Evolutionary conservation across 2,797 vertebrate genomes (phyloP), one percentile per base, ranked within the genome.

Genomic region (Gymnoscopelus braueri): DNA sequence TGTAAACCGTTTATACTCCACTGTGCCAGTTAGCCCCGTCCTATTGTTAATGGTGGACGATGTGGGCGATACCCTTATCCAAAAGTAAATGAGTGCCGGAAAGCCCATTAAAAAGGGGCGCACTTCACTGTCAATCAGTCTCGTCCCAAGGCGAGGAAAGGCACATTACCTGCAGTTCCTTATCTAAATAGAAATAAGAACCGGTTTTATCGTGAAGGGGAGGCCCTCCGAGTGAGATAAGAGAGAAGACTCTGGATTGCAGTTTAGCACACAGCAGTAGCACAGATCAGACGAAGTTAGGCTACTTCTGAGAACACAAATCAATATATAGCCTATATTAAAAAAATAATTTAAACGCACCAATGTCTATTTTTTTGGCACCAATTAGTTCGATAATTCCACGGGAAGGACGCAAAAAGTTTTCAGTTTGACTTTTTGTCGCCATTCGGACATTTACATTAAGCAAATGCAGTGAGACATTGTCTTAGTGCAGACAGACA

Each of bases 121-220:
- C 91, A 89, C 91, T 93, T 89, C 89, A 78, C 79, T 93, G 93
- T 94, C 94, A 95, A 90, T 94, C 94, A 89, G 90, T 86, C 86
- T 83, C 86, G 87, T 92, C 90, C 90, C 85, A 90, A 79, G 88
- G 92, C 87, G 85, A 92, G 91, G 92, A 93, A 91, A 90, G 90
- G 82, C 91, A 72, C 84, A 85, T 93, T 95, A 96, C 95, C 95
- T 96, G 94, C 89, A 93, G 92, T 83, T 85, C 89, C 85, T 91
- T 94, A 94, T 94, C 94, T 95, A 93, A 94, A 94, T 89, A 95
- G 94, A 95, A 95, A 94, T 93, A 95, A 94, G 94, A 95, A 94
- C 89, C 85, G 88, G 92, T 94, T 95, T 92, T 93, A 92, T 92
- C 89, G 88, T 85, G 85, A 93, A 95, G 95, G 93, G 93, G 95